These are phyloP conservation scores for Tinamus guttatus DNA, from an alignment of 2,113 vertebrate genomes.

Conservation along the genomic window DNA sequence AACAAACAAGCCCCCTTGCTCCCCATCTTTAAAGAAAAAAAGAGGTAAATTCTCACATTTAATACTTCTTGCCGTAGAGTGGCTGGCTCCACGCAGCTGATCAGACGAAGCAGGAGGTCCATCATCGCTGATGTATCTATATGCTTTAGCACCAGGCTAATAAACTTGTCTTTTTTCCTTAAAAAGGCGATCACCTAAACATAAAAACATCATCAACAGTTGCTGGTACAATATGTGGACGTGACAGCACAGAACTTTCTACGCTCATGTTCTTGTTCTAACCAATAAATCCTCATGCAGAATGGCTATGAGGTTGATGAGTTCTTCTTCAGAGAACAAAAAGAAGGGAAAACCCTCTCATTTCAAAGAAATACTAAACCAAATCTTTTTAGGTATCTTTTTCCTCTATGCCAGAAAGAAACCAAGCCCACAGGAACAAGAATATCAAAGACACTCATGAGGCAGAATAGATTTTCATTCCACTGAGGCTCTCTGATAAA, in stretches of 20 bases:
- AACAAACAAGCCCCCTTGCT: fast-evolving
- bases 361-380: background rate
- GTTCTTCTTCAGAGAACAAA: background rate
- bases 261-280: fast-evolving
- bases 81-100: slow-evolving; percentile 94
- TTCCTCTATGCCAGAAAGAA: background rate
- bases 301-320: fast-evolving
- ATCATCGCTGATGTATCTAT: slow-evolving; percentile 96
- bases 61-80: slow-evolving; percentile 92
- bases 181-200: slow-evolving; percentile 89
- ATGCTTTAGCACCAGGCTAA: slow-evolving; percentile 92
- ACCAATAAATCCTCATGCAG: fast-evolving
- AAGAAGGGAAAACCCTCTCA: fast-evolving
- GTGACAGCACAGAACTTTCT: background rate
- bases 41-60: slow-evolving; percentile 75
- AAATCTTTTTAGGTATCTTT: background rate
- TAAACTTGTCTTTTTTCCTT: slow-evolving; percentile 91
- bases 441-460: background rate
- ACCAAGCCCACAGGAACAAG: background rate
- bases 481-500: background rate
- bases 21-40: background rate
- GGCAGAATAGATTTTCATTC: background rate
- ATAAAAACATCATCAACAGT: background rate
- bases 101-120: slow-evolving; percentile 94
- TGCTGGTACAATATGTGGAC: fast-evolving